These are phyloP conservation scores for Tetraneura akinire DNA, from an alignment of 1,140 invertebrate genomes.

Conservation along the genomic window DNA sequence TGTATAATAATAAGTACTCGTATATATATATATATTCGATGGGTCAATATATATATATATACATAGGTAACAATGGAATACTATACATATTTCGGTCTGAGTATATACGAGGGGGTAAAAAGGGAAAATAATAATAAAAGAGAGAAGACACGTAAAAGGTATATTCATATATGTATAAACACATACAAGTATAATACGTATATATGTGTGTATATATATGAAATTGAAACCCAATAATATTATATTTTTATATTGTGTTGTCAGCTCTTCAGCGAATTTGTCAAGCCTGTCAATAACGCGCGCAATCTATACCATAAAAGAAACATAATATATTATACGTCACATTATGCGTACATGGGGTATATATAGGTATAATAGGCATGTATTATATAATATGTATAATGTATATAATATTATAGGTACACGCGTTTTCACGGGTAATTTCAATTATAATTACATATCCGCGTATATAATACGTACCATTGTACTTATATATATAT, in stretches of 20 bases:
- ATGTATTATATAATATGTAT: too few relatives aligned
- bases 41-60: background rate
- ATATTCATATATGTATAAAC: too few relatives aligned
- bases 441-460: constrained; percentile 40
- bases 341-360: too few relatives aligned
- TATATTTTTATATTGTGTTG: constrained; percentile 36
- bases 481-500: too few relatives aligned
- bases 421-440: constrained; percentile 32
- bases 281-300: constrained; percentile 43
- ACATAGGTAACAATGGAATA: constrained; percentile 7
- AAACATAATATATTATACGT: too few relatives aligned
- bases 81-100: constrained; percentile 2
- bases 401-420: too few relatives aligned
- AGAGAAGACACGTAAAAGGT: background rate
- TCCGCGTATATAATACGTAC: too few relatives aligned
- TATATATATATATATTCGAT: background rate
- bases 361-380: background rate
- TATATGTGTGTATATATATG: background rate
- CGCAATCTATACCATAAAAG: constrained; percentile 3
- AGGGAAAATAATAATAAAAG: too few relatives aligned
- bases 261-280: constrained; percentile 47
- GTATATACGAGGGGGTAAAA: background rate
- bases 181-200: too few relatives aligned
- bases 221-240: constrained; percentile 28
- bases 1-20: too few relatives aligned